Base-by-base conservation (phyloP, 2,113 vertebrate genomes). In the Brachyhypopomus occidentalis region DNA sequence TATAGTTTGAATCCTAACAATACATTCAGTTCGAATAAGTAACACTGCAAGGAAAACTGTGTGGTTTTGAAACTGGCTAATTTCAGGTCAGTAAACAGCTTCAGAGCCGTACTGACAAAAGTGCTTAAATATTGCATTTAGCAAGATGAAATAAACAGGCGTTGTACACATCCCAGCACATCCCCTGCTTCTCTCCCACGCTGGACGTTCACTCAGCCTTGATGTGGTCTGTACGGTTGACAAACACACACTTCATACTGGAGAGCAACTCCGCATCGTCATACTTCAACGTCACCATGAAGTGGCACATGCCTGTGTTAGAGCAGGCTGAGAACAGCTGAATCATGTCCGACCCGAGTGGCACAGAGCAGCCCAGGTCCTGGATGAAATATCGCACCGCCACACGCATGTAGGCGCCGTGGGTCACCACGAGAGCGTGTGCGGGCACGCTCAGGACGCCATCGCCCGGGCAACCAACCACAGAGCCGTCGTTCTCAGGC, bases 401-500 rank as follows among this genome's bases (percentile, higher is more conserved):
- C 84, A 91, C 94, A n/a, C 91, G 92, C 94, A 99, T 96, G 89
- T 94, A 96, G 9, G 94, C 95, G 0, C 97, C 97, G 0, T 99
- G 97, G 86, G 94, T 95, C 84, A 98, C 96, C 14, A 97, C 92
- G 69, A 98, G 80, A 27, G 95, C 86, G 30, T 94, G 95, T 82
- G 94, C 92, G 0, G 85, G 90, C 60, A 95, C 5, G 0, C 62
- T 67, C 5, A 17, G 52, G 17, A 89, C 20, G 0, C 88, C 85
- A 0, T 90, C 91, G 20, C 88, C 86, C 0, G 91, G 84, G 16
- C 27, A 62, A 16, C 91, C 90, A 9, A 30, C 59, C 16, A 83
- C 77, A 83, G 75, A 20, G 0, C 41, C 4, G 0, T 75, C 72
- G 0, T 66, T 30, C 11, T 82, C 7, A 4, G 66, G 11, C 0